Conservation (phyloP, 2,113 vertebrate species). For the Thalassoma bifasciatum region DNA sequence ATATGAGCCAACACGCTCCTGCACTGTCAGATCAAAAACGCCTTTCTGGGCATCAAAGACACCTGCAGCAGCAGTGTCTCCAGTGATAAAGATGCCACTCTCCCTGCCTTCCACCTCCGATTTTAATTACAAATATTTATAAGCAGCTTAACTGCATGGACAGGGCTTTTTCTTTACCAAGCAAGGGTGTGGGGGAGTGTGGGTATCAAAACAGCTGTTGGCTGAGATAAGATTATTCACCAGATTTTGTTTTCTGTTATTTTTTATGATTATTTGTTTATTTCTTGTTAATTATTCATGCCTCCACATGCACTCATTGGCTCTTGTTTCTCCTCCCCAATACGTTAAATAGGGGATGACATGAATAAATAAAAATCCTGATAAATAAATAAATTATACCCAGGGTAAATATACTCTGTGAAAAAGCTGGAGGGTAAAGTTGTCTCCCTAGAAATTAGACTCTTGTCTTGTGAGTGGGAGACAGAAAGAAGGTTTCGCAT, state of each 20-base stretch:
- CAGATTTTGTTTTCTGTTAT: conserved; percentile 41
- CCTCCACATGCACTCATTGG: conserved; percentile 44
- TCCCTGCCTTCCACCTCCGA: conserved; percentile 63
- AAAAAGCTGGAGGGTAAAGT: conserved; percentile 51
- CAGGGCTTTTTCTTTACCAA: conserved; percentile 71
- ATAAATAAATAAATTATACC: conserved; percentile 50
- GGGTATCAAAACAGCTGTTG: conserved; percentile 76
- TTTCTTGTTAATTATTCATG: conserved; percentile 77
- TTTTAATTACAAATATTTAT: conserved; percentile 85
- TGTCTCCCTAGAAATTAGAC: conserved; percentile 59
- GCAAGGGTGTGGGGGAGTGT: conserved; percentile 67
- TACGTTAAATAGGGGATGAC: conserved; percentile 56
- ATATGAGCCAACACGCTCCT: conserved; percentile 60
- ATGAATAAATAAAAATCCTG: conserved; percentile 62
- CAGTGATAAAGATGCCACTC: conserved; percentile 78
- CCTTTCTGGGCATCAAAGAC: conserved; percentile 76
- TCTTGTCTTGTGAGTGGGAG: conserved; percentile 48
- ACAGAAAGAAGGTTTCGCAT: conserved; percentile 43
- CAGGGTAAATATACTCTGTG: conserved; percentile 47
- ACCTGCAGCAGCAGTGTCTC: conserved; percentile 79
- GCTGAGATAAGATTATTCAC: conserved; percentile 81
- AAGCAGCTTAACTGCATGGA: conserved; percentile 79
- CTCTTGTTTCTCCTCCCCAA: conserved; percentile 54
- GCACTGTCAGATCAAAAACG: conserved; percentile 77
- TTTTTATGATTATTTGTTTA: conserved; percentile 74